Evolutionary conservation across 2,113 vertebrate genomes (phyloP), one percentile per base, ranked within the genome.

Genomic region (Leucosticte australis): DNA sequence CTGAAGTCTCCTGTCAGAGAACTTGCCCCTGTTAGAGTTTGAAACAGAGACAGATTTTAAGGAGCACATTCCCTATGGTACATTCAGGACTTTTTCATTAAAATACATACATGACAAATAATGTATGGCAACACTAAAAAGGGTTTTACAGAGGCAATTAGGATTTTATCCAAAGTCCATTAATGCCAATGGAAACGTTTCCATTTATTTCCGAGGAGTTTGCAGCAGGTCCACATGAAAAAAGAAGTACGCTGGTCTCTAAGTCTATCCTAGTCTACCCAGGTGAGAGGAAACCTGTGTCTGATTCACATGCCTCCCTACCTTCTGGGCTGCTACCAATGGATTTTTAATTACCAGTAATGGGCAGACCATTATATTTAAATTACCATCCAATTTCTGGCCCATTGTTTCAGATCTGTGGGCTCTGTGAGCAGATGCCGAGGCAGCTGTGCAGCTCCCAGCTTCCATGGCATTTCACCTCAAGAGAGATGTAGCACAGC

Each of bases 81-180:
- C 46, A 55, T 77, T 91, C 83, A 79, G 63, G 39, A 59, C n/a
- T 6, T 2, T 64, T 86, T 94, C 81, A 94, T 94, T 94, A 96
- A 94, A 95, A 94, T 90, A 77, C 62, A 68, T 92, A 76, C 26
- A 41, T 4, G 21, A 73, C 87, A 90, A 94, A 94, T 94, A 95
- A 96, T 44, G 79, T 92, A 95, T 86, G 50, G 81, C 56, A 81
- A 80, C 63, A 68, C 62, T 76, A 87, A 87, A 91, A 92, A 87
- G 42, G 30, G 22, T 65, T 93, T 96, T 90, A 92, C 76, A 94
- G 73, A 33, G n/a, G 78, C 71, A 94, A 86, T 90, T 96, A 83
- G 93, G 91, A 96, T 85, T 80, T 86, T 65, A 79, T 94, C 92
- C 91, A 94, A 96, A 94, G 60, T 60, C 92, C 59, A 88, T 91